Evolutionary conservation across 2,888 invertebrate species (phyloP).

Genomic region (Trissoscelio sp.): DNA sequence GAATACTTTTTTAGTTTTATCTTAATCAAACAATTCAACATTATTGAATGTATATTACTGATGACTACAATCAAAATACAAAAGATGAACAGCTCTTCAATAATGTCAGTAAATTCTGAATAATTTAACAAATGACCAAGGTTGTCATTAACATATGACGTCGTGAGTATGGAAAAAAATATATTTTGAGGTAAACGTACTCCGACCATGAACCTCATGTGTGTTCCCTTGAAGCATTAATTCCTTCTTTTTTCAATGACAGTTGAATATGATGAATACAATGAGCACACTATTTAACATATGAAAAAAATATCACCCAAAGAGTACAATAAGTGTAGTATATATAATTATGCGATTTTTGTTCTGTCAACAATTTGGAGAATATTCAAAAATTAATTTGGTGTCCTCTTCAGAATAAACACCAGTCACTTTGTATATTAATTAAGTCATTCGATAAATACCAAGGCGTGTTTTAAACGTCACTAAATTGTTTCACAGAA

Average conservation of each 20-base stretch:
- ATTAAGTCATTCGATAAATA: conserved; percentile 44
- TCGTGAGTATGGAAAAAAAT: conserved; percentile 33
- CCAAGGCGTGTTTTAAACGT: conserved; percentile 43
- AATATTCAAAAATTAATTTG: conserved; percentile 8
- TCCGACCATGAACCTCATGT: conserved; percentile 42
- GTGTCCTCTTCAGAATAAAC: background rate
- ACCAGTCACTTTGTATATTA: conserved; percentile 2
- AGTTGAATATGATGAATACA: conserved; percentile 27
- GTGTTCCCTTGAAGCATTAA: conserved; percentile 26
- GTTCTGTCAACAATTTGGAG: background rate
- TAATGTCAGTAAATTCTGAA: conserved; percentile 40
- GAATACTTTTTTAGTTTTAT: background rate
- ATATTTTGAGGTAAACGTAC: conserved; percentile 58
- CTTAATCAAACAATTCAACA: conserved; percentile 38
- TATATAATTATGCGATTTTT: conserved; percentile 6
- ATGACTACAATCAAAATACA: conserved; percentile 10
- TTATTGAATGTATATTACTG: conserved; percentile 17
- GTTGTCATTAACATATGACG: conserved; percentile 44
- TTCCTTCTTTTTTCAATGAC: conserved; percentile 27
- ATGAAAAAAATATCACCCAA: conserved; percentile 10
- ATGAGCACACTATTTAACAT: conserved; percentile 14
- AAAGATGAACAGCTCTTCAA: conserved; percentile 45
- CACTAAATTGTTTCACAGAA: conserved; percentile 51
- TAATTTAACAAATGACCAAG: conserved; percentile 48
- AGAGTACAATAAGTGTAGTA: background rate